These are phyloP conservation scores for Sebastolobus altivelis DNA, from an alignment of 2,797 vertebrate genomes.

Conservation along the genomic window DNA sequence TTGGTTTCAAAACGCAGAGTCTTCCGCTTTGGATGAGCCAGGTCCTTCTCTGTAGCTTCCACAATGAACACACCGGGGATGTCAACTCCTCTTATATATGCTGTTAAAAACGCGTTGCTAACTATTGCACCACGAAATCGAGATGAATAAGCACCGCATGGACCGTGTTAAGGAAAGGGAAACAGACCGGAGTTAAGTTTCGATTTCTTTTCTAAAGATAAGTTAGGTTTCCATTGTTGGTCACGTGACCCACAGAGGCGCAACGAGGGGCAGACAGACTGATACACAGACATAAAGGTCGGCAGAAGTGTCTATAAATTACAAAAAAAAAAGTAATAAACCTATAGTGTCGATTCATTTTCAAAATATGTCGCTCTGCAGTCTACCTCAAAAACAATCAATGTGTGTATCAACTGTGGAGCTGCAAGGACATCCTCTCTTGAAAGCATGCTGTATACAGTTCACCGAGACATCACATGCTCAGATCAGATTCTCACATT, in stretches of 20 bases:
- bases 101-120: neutral
- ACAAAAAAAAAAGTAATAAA: neutral
- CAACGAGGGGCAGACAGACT: rapidly evolving
- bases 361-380: neutral
- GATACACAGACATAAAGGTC: neutral
- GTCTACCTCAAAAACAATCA: neutral
- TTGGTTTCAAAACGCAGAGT: neutral
- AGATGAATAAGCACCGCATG: rapidly evolving
- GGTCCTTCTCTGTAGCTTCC: neutral
- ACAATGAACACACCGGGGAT: neutral
- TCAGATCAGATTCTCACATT: conserved; percentile 49
- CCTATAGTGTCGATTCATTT: neutral
- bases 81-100: conserved; percentile 17
- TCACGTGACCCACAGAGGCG: conserved; percentile 53
- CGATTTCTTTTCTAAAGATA: conserved; percentile 76
- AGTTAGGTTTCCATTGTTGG: conserved; percentile 47
- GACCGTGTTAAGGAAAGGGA: rapidly evolving
- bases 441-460: neutral
- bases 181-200: conserved; percentile 50
- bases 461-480: conserved; percentile 17
- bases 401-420: conserved; percentile 1
- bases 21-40: neutral
- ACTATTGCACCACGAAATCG: neutral
- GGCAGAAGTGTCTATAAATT: neutral
- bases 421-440: conserved; percentile 41